Evolutionary conservation across 1,140 invertebrate genomes (phyloP).

Genomic region (Diprion similis): DNA sequence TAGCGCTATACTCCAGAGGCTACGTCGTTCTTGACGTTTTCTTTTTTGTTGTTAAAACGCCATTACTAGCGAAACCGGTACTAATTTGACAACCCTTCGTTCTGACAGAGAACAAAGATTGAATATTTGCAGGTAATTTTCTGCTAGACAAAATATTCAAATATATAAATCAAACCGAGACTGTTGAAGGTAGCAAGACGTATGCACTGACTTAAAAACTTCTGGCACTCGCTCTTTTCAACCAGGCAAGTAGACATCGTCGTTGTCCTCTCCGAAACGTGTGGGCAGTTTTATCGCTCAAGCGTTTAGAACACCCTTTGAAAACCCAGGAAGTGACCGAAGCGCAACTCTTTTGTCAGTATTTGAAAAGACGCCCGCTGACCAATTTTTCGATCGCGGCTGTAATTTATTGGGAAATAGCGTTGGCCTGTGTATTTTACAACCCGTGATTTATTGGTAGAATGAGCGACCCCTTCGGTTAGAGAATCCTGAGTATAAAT

Average conservation of each 20-base stretch:
- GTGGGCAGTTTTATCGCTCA: neutral
- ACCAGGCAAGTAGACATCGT: neutral
- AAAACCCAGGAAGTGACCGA: constrained; percentile 2
- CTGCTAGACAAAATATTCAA: too few relatives aligned
- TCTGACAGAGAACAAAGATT: neutral
- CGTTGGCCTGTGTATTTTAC: neutral
- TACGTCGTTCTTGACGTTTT: too few relatives aligned
- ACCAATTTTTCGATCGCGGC: neutral
- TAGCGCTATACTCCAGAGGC: neutral
- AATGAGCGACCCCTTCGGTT: too few relatives aligned
- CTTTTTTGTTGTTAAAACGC: too few relatives aligned
- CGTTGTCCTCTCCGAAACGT: neutral
- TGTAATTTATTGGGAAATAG: neutral
- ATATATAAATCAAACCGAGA: too few relatives aligned
- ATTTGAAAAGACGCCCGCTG: neutral
- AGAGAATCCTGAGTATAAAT: too few relatives aligned
- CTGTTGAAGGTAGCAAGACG: too few relatives aligned
- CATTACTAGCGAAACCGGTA: neutral
- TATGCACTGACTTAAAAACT: too few relatives aligned
- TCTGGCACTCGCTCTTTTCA: too few relatives aligned
- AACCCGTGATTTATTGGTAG: neutral
- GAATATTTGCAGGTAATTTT: neutral
- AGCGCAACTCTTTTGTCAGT: neutral
- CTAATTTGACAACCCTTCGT: constrained; percentile 5
- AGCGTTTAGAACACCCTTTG: neutral